Percentiles rank a stretch among this genome's conserved stretches.
phyloP scores from a whole-genome alignment of 1,140 invertebrate genomes.

The Conus betulinus region DNA sequence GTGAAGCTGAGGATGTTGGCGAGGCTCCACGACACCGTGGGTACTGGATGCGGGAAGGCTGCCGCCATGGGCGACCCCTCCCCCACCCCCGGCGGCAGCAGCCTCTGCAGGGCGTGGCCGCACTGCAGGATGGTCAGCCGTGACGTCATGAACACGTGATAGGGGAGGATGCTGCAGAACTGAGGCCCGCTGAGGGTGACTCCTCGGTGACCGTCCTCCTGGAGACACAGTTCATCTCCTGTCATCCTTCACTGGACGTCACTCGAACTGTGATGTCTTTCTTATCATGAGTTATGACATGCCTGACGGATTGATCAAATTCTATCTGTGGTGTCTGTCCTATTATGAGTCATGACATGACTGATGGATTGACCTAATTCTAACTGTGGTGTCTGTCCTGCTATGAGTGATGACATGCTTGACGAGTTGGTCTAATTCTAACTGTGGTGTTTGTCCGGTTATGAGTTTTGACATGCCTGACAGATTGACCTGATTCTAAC shows the following conservation, averaged over 20 bases:
- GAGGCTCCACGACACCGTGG: slow-evolving; percentile 34
- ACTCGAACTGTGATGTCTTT: not conserved
- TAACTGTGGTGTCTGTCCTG: too few relatives aligned
- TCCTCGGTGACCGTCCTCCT: not conserved
- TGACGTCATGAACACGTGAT: slow-evolving; percentile 44
- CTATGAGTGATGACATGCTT: too few relatives aligned
- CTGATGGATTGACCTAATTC: too few relatives aligned
- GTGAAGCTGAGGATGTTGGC: slow-evolving; percentile 39
- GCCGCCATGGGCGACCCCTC: slow-evolving; percentile 19
- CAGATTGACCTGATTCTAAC: too few relatives aligned
- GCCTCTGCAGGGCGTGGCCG: slow-evolving; percentile 21
- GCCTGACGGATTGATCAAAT: too few relatives aligned
- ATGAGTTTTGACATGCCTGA: too few relatives aligned
- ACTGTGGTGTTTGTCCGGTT: too few relatives aligned
- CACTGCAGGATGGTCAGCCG: slow-evolving; percentile 37
- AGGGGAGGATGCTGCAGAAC: slow-evolving; percentile 40
- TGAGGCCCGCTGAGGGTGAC: slow-evolving; percentile 22
- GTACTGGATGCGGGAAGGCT: slow-evolving; percentile 36
- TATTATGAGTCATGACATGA: too few relatives aligned
- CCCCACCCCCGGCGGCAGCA: slow-evolving; percentile 32
- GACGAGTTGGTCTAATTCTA: too few relatives aligned
- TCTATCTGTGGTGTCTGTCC: too few relatives aligned
- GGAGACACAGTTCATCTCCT: not conserved
- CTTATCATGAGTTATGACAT: too few relatives aligned
- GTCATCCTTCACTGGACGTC: too few relatives aligned